Base-by-base conservation (phyloP, 2,888 invertebrate genomes). In the Teleiodes luculella region DNA sequence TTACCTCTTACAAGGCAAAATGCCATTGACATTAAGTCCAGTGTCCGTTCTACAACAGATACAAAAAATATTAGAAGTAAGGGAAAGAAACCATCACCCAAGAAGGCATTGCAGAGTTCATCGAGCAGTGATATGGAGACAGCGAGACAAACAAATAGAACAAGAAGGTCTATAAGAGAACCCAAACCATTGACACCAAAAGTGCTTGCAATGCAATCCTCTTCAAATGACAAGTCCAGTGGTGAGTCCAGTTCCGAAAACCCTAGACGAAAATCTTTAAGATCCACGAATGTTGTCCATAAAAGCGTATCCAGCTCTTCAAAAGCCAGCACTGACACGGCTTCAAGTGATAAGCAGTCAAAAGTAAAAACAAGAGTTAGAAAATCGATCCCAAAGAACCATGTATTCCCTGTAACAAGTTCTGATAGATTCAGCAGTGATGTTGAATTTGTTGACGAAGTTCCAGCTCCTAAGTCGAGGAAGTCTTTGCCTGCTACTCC, bases 61-160 rank as follows among this genome's bases (percentile, higher is more conserved):
- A 54, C 53, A 11, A 65, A 65, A 52, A 53, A 39, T n/a, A 54
- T 57, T 28, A 75, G 62, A 61, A 54, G 52, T 1, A 69, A 64
- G 56, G 46, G 53, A 3, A 53, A 41, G 0, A 74, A 67, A 16
- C 41, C 16, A 1, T 33, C 31, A 31, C 43, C 33, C n/a, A 31
- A 52, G 20, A 20, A 36, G 1, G 18, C n/a, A 1, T 24, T 28
- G 8, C 35, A 48, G 5, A 52, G 28, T 18, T 52, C 56, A 14
- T 56, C 56, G 2, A 20, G 55, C 7, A 49, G 52, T 36, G 49
- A 52, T 13, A n/a, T 35, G 10, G 52, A 39, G n/a, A 6, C 36
- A 28, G 24, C 16, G 18, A 6, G n/a, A 45, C 16, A 33, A 51
- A 33, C 13, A 49, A 35, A 20, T 18, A 47, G 36, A 7, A 35